Evolutionary conservation across 2,113 vertebrate genomes (phyloP).

Genomic region (Xiphophorus couchianus): DNA sequence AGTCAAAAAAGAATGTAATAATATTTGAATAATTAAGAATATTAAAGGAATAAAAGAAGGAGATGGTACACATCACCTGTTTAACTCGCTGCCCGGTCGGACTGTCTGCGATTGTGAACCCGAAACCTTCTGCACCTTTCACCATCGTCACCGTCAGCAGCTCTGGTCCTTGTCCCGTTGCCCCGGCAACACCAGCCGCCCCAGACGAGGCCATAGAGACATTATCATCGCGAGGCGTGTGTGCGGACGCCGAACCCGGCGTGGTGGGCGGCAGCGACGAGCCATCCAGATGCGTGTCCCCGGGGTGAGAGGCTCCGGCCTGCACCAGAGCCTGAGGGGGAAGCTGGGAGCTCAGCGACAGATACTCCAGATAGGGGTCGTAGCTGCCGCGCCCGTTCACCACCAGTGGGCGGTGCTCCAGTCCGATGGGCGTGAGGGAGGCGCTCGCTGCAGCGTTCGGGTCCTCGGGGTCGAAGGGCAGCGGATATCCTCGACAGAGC

Average conservation of each 20-base stretch:
- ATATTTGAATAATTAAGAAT: not conserved
- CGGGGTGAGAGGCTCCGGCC: constrained; percentile 84
- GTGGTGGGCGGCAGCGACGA: constrained; percentile 89
- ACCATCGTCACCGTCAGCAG: constrained; percentile 98
- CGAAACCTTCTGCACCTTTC: constrained; percentile 97
- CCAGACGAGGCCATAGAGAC: constrained; percentile 97
- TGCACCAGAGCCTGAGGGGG: constrained; percentile 89
- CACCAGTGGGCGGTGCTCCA: constrained; percentile 92
- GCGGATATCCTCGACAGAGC: constrained; percentile 96
- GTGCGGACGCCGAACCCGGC: constrained; percentile 64
- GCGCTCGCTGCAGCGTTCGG: constrained; percentile 80
- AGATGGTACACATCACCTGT: constrained; percentile 76
- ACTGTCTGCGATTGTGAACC: constrained; percentile 99
- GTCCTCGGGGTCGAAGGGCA: constrained; percentile 98
- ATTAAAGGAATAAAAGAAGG: not conserved
- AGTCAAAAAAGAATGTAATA: not conserved
- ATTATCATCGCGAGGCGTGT: constrained; percentile 91
- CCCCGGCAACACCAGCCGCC: constrained; percentile 79
- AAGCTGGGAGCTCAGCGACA: constrained; percentile 96
- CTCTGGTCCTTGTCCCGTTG: constrained; percentile 81
- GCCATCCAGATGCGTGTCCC: constrained; percentile 93
- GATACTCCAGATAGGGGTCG: constrained; percentile 98
- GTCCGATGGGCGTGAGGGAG: constrained; percentile 90
- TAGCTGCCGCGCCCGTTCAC: constrained; percentile 96
- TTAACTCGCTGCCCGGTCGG: constrained; percentile 97